Percentiles rank a stretch among this genome's conserved stretches.
Conservation (phyloP, 2,797 vertebrate species). For the Decapterus maruadsi region DNA sequence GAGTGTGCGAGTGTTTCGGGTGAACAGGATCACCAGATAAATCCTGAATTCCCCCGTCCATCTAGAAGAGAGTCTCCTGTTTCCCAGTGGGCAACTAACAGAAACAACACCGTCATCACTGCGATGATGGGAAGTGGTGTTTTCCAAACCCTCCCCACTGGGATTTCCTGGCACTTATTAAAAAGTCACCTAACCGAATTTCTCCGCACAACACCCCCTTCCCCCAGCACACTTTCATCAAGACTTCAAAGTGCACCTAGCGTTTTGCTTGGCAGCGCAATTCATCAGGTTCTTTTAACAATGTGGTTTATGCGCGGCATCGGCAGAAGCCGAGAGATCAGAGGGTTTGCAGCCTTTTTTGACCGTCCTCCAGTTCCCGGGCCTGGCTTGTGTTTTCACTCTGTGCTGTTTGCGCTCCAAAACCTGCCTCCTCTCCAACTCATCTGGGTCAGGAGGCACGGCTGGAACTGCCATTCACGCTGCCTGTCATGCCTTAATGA, state of each 20-base stretch:
- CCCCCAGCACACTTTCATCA: slow-evolving; percentile 21
- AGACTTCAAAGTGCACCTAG: slow-evolving; percentile 63
- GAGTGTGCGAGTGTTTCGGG: slow-evolving; percentile 32
- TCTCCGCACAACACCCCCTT: slow-evolving; percentile 19
- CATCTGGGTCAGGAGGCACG: slow-evolving; percentile 62
- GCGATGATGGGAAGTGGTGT: slow-evolving; percentile 60
- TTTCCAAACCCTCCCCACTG: slow-evolving; percentile 48
- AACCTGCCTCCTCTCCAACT: slow-evolving; percentile 52
- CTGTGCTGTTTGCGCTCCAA: slow-evolving; percentile 47
- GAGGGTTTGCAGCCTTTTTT: slow-evolving; percentile 49
- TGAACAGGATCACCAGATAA: slow-evolving; percentile 60
- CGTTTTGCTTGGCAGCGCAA: slow-evolving; percentile 61
- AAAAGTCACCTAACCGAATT: slow-evolving; percentile 58
- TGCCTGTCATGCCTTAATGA: slow-evolving; percentile 59
- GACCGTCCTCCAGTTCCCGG: slow-evolving; percentile 59
- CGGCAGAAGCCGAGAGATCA: slow-evolving; percentile 63
- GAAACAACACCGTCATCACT: slow-evolving; percentile 62
- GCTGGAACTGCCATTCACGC: slow-evolving; percentile 63
- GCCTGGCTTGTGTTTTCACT: slow-evolving; percentile 57
- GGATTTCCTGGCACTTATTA: slow-evolving; percentile 59
- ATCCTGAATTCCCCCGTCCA: slow-evolving; percentile 47
- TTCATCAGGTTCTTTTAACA: slow-evolving; percentile 32
- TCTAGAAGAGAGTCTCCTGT: slow-evolving; percentile 48
- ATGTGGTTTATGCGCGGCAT: slow-evolving; percentile 53
- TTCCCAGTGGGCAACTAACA: slow-evolving; percentile 57